Percentiles rank a stretch among this genome's conserved stretches.
Conservation (phyloP, 1,140 invertebrate genomes). For the Nylanderia fulva region DNA sequence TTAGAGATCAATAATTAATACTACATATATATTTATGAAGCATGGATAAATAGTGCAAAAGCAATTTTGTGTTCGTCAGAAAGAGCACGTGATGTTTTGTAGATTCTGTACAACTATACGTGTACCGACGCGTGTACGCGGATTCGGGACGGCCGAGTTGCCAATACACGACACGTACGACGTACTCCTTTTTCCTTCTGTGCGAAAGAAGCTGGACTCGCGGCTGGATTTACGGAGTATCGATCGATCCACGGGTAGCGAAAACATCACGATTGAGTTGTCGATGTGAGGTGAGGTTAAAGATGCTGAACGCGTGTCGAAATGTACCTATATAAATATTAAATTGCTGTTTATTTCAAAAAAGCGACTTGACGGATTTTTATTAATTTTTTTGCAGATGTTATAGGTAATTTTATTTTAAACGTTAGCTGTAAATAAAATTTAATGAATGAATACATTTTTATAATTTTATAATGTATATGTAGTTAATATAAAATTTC, state of each 20-base stretch:
- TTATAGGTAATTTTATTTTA: neutral
- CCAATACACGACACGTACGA: conserved; percentile 67
- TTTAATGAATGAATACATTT: neutral
- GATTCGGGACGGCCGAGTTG: conserved; percentile 33
- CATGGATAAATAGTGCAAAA: conserved; percentile 6
- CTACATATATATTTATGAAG: neutral
- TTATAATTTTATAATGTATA: neutral
- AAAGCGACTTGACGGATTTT: too few species aligned
- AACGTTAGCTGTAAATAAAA: neutral
- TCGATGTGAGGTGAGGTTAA: conserved; percentile 43
- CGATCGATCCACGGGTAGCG: conserved; percentile 34
- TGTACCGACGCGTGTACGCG: conserved; percentile 28
- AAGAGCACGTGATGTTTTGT: conserved; percentile 67
- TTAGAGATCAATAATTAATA: neutral
- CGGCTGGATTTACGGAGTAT: conserved; percentile 68
- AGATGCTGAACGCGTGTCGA: neutral
- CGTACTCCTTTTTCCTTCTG: conserved; percentile 65
- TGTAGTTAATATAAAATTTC: neutral
- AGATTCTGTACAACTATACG: conserved; percentile 52
- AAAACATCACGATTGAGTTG: conserved; percentile 64
- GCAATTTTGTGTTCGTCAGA: conserved; percentile 50
- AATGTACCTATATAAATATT: neutral
- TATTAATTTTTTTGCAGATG: neutral
- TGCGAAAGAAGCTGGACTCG: conserved; percentile 63
- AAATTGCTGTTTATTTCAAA: neutral